Conservation (phyloP, 2,113 vertebrate genomes). For the Phalacrocorax brasilianus region DNA sequence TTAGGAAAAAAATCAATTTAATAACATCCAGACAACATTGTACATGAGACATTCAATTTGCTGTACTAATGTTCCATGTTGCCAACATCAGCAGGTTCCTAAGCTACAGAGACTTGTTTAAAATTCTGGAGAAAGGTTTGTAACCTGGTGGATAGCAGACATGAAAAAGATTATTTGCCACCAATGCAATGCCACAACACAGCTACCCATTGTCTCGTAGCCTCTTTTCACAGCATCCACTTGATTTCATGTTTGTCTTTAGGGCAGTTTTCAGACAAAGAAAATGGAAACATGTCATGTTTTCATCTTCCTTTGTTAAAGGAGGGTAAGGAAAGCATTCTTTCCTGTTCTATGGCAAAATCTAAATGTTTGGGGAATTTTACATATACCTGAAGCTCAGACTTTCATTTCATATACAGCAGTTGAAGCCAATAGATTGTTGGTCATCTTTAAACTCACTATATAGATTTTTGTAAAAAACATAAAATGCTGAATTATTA, state of each 20-base stretch:
- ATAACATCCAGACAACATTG: constrained; percentile 6
- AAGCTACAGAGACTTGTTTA: not conserved
- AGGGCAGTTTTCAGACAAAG: not conserved
- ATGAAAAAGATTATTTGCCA: not conserved
- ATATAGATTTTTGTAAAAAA: not conserved
- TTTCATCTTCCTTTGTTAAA: not conserved
- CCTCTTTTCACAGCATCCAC: not conserved
- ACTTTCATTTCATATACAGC: not conserved
- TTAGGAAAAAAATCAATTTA: not conserved
- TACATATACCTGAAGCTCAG: not conserved
- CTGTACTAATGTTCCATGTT: not conserved
- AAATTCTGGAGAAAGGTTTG: not conserved
- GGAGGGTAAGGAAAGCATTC: not conserved
- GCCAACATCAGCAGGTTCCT: not conserved
- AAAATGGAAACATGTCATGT: not conserved
- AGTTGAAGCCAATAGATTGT: not conserved
- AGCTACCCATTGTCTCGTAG: not conserved
- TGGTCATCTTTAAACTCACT: not conserved
- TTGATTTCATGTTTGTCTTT: not conserved
- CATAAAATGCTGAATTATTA: not conserved
- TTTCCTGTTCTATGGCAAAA: not conserved
- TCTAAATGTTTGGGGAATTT: not conserved
- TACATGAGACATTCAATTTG: not conserved
- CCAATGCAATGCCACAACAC: accelerated
- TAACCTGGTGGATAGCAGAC: not conserved